A percentile compares a stretch with the other conserved stretches of the same genome.
phyloP scores from a whole-genome alignment of 1,140 invertebrate genomes.

The Drosophila ficusphila region DNA sequence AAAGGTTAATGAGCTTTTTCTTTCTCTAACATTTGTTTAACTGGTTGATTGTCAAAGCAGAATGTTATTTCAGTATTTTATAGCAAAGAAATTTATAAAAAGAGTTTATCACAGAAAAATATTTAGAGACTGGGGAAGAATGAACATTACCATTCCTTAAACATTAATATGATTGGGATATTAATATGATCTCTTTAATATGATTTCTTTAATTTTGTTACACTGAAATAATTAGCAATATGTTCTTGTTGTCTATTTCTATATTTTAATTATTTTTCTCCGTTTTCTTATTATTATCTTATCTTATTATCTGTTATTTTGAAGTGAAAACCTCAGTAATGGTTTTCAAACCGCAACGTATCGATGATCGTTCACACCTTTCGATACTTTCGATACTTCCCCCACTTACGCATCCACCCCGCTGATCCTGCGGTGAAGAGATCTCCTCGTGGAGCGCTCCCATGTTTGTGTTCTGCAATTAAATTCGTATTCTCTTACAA shows the following conservation, averaged over 20 bases:
- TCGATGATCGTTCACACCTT: conserved; percentile 23
- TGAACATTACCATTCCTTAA: too few relatives aligned
- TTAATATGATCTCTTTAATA: too few relatives aligned
- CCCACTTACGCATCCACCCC: conserved; percentile 22
- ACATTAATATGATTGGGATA: too few relatives aligned
- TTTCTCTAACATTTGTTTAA: conserved; percentile 1
- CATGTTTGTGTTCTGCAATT: conserved; percentile 78
- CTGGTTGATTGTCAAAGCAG: conserved; percentile 22
- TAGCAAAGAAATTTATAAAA: neutral
- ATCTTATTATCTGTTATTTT: too few relatives aligned
- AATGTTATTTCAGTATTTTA: conserved; percentile 1
- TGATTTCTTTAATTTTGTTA: too few relatives aligned
- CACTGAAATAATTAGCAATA: too few relatives aligned
- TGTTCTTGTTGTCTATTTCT: too few relatives aligned
- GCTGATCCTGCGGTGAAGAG: neutral
- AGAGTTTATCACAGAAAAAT: neutral
- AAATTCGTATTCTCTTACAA: conserved; percentile 80
- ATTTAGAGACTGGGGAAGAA: too few relatives aligned
- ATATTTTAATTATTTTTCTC: too few relatives aligned
- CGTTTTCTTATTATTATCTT: too few relatives aligned
- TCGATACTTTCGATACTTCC: conserved; percentile 17
- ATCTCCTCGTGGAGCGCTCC: conserved; percentile 1
- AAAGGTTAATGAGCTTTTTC: conserved; percentile 75
- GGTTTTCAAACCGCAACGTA: neutral
- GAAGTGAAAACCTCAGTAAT: neutral